A percentile compares a stretch with the other conserved stretches of the same genome.
Evolutionary conservation across 2,888 invertebrate species (phyloP).

Genomic region (Syritta pipiens): DNA sequence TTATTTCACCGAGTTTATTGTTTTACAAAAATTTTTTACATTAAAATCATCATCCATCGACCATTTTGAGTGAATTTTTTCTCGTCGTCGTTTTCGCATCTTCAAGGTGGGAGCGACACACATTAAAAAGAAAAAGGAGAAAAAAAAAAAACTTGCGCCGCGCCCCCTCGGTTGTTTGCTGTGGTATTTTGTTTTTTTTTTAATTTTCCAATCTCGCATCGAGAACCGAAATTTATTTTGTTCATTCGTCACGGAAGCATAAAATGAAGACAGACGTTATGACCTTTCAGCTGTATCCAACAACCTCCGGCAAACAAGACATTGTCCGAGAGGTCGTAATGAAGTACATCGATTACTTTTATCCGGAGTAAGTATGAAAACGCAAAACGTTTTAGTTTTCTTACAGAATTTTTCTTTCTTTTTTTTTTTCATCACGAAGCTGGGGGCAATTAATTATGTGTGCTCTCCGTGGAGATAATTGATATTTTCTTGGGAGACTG

Average conservation of each 20-base stretch:
- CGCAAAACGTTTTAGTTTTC: not conserved
- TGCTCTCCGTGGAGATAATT: conserved; percentile 4
- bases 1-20: not conserved
- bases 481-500: not conserved
- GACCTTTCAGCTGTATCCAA: conserved; percentile 82
- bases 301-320: conserved; percentile 83
- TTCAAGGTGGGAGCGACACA: not conserved
- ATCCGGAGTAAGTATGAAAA: conserved; percentile 83
- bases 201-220: no score
- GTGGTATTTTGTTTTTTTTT: no score
- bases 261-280: conserved; percentile 79
- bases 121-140: not conserved
- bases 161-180: conserved; percentile 12
- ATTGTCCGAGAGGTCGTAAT: conserved; percentile 85
- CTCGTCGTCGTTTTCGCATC: not conserved
- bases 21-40: no score
- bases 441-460: not conserved
- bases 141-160: conserved; percentile 36
- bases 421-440: not conserved
- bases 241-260: conserved; percentile 40
- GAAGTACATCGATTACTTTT: conserved; percentile 86
- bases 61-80: conserved; percentile 48
- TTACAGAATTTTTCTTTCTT: conserved; percentile 9
- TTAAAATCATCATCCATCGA: no score
- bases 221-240: not conserved